Conservation (phyloP, 2,797 vertebrate genomes). For the Chrysocyon brachyurus region DNA sequence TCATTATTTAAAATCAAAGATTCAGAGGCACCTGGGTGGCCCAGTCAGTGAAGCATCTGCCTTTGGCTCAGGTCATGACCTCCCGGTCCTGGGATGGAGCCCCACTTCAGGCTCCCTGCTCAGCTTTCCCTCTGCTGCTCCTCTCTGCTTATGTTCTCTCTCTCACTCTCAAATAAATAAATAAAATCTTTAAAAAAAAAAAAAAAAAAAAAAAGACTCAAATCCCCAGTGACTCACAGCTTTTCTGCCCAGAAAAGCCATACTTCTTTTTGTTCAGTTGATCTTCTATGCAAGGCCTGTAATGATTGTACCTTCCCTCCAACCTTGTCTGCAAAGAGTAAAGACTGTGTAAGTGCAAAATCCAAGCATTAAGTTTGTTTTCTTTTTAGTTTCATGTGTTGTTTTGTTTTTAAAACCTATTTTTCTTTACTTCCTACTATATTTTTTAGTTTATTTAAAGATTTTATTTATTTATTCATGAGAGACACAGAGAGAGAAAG, state of each 20-base stretch:
- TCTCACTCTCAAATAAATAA: not conserved
- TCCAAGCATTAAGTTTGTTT: not conserved
- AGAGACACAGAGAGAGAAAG: too few species aligned
- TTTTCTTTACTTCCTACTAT: not conserved
- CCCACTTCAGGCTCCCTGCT: not conserved
- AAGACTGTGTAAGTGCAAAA: not conserved
- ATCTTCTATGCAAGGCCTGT: not conserved
- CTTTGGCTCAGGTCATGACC: not conserved
- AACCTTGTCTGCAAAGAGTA: not conserved
- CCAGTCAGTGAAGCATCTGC: not conserved
- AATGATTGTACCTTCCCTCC: too few species aligned
- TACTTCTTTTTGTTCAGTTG: too few species aligned
- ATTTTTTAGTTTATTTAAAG: not conserved
- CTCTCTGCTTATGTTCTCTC: not conserved
- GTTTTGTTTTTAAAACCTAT: not conserved
- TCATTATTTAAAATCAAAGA: not conserved
- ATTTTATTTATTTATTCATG: too few species aligned
- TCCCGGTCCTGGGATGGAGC: not conserved
- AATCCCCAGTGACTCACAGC: not conserved
- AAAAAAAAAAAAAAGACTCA: not conserved
- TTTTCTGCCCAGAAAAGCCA: not conserved
- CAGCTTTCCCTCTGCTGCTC: not conserved
- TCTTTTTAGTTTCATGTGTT: not conserved
- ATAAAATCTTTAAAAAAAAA: not conserved
- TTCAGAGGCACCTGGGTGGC: not conserved